Conservation (phyloP, 1,140 invertebrate species). For the Caerostris darwini region DNA sequence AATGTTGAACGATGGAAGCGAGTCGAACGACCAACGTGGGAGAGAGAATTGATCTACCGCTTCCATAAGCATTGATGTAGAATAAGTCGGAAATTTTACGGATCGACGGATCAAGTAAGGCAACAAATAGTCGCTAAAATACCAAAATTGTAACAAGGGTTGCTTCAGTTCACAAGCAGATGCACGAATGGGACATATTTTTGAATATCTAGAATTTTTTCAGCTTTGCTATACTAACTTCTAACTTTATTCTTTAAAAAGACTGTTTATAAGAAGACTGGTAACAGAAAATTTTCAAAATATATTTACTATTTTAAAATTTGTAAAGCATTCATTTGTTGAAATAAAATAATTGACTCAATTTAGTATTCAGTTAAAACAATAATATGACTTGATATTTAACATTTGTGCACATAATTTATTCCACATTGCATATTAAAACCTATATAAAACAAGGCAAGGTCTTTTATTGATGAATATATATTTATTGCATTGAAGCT, state of each 20-base stretch:
- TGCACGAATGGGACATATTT: background rate
- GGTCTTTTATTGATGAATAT: no score
- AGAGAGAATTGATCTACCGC: slow-evolving; percentile 32
- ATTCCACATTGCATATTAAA: no score
- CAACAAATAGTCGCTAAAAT: background rate
- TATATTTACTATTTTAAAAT: no score
- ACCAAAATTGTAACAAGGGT: slow-evolving; percentile 4
- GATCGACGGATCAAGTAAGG: slow-evolving; percentile 17
- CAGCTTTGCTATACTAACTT: background rate
- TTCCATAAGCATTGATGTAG: slow-evolving; percentile 41
- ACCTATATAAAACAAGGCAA: no score
- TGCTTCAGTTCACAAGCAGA: background rate
- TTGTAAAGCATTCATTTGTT: no score
- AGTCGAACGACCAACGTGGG: slow-evolving; percentile 25
- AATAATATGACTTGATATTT: no score
- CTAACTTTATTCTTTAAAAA: background rate
- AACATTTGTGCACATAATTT: no score
- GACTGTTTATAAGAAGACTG: no score
- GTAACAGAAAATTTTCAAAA: no score
- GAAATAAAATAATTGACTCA: no score
- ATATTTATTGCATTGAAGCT: no score
- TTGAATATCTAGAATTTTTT: background rate
- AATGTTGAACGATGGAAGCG: slow-evolving; percentile 26
- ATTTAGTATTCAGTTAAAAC: no score
- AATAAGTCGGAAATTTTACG: slow-evolving; percentile 49